Evolutionary conservation across 2,113 vertebrate species (phyloP), one percentile per base, ranked within the genome.

Genomic region (Pyrgilauda ruficollis): DNA sequence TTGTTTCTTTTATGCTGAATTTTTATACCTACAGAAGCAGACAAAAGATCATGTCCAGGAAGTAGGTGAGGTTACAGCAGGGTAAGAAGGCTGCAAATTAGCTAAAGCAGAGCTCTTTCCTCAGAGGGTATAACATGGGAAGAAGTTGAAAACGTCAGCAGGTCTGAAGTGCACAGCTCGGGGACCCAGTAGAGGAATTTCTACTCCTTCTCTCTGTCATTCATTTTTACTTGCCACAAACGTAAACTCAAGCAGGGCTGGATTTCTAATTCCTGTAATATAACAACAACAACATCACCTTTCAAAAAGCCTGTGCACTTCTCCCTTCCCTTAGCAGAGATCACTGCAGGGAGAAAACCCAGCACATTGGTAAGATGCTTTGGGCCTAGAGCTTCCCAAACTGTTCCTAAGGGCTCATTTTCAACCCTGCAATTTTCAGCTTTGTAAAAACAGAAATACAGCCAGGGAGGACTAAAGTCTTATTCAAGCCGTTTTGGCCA

Each of bases 401-500:
- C 81, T 88, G 55, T 39, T 91, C 84, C 77, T 78, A 75, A 93
- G 49, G 67, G 67, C 50, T 97, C 73, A 33, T 73, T 93, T 88
- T 63, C 84, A 83, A 84, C 37, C 72, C 62, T 7, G 9, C 72
- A 93, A 82, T 95, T 96, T 94, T 92, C 92, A 88, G 94, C 81
- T 90, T 87, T 87, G 63, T 87, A 12, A 93, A 97, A 96, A 87
- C 78, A 95, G 41, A 94, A 96, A 20, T 85, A 89, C 19, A 84
- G 52, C 70, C 88, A 87, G 46, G 62, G 79, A 94, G 31, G 64
- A 93, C 86, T 85, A 89, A 94, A 90, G 84, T 61, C 80, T 93
- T 91, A 93, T 70, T 87, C 89, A 95, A 82, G 89, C 23, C 3
- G 10, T 93, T 97, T 96, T 94, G 83, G 75, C 74, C 87, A 93